These are phyloP conservation scores for Lynx canadensis DNA, from an alignment of 2,113 vertebrate species.

Conservation along the genomic window DNA sequence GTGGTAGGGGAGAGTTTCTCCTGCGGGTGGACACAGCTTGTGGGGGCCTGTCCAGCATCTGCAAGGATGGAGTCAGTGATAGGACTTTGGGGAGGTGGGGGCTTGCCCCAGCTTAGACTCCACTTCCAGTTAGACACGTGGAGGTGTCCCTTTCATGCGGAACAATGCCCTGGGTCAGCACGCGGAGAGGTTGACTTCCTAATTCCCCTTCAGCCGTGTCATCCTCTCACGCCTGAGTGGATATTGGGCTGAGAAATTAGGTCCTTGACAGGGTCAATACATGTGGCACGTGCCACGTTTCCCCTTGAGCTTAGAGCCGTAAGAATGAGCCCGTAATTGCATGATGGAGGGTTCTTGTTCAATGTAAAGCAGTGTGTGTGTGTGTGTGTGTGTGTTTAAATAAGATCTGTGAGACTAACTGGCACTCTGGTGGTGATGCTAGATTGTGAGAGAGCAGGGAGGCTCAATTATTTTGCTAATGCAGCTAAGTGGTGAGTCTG, in stretches of 20 bases:
- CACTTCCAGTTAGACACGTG: rapidly evolving
- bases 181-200: not conserved
- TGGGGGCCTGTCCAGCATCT: not conserved
- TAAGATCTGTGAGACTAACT: not conserved
- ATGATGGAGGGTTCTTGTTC: too few relatives aligned
- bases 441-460: not conserved
- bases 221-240: not conserved
- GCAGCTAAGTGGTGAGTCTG: not conserved
- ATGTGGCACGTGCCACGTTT: rapidly evolving
- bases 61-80: rapidly evolving
- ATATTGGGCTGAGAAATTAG: not conserved
- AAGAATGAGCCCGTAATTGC: not conserved
- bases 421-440: too few relatives aligned
- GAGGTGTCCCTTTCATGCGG: not conserved
- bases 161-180: not conserved
- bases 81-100: not conserved
- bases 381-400: not conserved
- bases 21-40: not conserved
- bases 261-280: rapidly evolving
- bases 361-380: rapidly evolving
- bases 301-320: not conserved
- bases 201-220: too few relatives aligned
- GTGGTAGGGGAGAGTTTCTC: too few relatives aligned
- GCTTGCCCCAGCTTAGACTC: rapidly evolving
- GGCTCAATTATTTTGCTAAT: not conserved